Base-by-base conservation (phyloP, 2,888 invertebrate species). In the Liodrosophila aerea region DNA sequence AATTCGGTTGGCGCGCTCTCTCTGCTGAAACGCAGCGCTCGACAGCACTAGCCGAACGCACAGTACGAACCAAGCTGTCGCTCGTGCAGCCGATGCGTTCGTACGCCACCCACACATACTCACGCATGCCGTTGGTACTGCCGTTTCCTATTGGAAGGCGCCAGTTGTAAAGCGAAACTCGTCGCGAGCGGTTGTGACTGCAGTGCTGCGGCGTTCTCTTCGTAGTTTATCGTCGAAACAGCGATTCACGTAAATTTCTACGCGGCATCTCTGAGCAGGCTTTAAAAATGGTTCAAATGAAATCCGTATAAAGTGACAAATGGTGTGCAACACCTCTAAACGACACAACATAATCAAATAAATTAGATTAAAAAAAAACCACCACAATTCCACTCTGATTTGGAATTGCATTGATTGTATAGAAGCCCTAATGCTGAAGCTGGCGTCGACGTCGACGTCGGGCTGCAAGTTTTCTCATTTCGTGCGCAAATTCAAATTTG, bases 151-250 rank as follows among this genome's bases (percentile, higher is more conserved):
- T 68, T 69, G 73, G 73, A 73, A 69, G 73, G 73, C 56, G 60
- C 62, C 86, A 87, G 85, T 87, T 76, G 78, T 76, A 71, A 76
- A 80, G 71, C 69, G 76, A 75, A 74, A 64, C 73, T 85, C 82
- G 76, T 71, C 73, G 73, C 75, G 82, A 73, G 67, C 74, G 80
- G 86, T 74, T 77, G 84, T 64, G 30, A 11, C 47, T 15, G 13
- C 3, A 45, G 60, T 30, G 53, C 27, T 40, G 39, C 36, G 22
- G 60, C 33, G 61, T 49, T 16, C 36, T 31, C 29, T 31, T 56
- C 31, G 37, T 27, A 2, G 16, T 37, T 40, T 36, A 45, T 49
- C 34, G 34, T 30, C 39, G 36, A 13, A 22, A 4, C 31, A 49
- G 40, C 15, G 45, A 41, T 81, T 65, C 60, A 71, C 78, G 85